These are phyloP conservation scores for Pseudochromis fuscus DNA, from an alignment of 2,797 vertebrate species.

Conservation along the genomic window DNA sequence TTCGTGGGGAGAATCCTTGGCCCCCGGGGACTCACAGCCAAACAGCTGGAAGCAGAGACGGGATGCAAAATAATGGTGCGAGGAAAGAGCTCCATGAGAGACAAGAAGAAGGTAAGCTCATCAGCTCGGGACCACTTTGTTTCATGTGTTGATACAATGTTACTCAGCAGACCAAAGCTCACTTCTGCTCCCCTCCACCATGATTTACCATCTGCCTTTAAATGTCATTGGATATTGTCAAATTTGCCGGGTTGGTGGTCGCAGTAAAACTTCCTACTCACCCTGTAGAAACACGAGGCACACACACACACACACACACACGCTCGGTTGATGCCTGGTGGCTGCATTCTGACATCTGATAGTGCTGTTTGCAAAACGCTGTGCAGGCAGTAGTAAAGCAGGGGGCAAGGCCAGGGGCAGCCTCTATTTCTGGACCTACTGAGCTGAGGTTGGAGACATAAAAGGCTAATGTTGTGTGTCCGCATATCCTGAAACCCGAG, in stretches of 20 bases:
- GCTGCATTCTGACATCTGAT: slow-evolving; percentile 71
- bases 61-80: slow-evolving; percentile 91
- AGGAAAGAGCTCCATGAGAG: slow-evolving; percentile 90
- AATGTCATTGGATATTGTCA: slow-evolving; percentile 33
- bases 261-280: slow-evolving; percentile 20
- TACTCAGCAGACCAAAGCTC: background rate
- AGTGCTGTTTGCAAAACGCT: slow-evolving; percentile 58
- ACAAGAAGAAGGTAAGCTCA: slow-evolving; percentile 88
- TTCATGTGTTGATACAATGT: slow-evolving; percentile 16
- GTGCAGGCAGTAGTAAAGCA: slow-evolving; percentile 55
- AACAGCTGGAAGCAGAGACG: slow-evolving; percentile 89
- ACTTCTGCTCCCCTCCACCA: background rate
- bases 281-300: slow-evolving; percentile 45
- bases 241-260: slow-evolving; percentile 26
- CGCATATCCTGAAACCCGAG: slow-evolving; percentile 15
- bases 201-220: slow-evolving; percentile 18
- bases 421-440: slow-evolving; percentile 74
- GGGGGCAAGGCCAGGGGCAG: slow-evolving; percentile 43
- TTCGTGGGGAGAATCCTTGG: slow-evolving; percentile 90
- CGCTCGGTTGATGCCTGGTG: slow-evolving; percentile 41
- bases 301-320: slow-evolving; percentile 13
- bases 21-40: slow-evolving; percentile 88
- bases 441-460: slow-evolving; percentile 57
- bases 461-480: slow-evolving; percentile 57
- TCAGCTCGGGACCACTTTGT: background rate